These are phyloP conservation scores for Taenaris catops DNA, from an alignment of 2,888 invertebrate genomes.

Conservation along the genomic window DNA sequence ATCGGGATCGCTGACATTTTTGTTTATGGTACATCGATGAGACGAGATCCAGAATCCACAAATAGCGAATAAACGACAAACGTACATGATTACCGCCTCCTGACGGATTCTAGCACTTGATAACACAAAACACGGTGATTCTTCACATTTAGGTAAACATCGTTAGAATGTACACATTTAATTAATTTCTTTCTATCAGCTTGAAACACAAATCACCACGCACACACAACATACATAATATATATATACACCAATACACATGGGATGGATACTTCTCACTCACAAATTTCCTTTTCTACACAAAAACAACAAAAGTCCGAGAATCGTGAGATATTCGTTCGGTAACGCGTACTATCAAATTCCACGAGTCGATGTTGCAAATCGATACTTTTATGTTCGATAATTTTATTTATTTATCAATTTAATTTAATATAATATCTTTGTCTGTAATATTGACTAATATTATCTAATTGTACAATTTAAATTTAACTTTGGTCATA, in stretches of 20 bases:
- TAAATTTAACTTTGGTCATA: too few relatives aligned
- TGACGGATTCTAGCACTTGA: constrained; percentile 76
- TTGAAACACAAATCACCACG: constrained; percentile 80
- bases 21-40: constrained; percentile 78
- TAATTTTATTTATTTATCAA: too few relatives aligned
- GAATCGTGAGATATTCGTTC: constrained; percentile 34
- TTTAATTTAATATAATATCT: too few relatives aligned
- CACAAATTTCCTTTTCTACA: constrained; percentile 39
- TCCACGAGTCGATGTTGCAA: neutral
- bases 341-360: constrained; percentile 25
- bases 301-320: constrained; percentile 40
- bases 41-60: constrained; percentile 76
- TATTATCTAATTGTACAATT: too few relatives aligned
- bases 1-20: constrained; percentile 81
- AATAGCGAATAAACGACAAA: constrained; percentile 76
- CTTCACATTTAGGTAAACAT: constrained; percentile 75
- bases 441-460: too few relatives aligned
- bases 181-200: constrained; percentile 77
- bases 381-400: constrained; percentile 3
- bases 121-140: constrained; percentile 71
- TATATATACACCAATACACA: constrained; percentile 54
- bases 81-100: constrained; percentile 78
- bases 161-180: constrained; percentile 69
- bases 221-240: constrained; percentile 74
- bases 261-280: constrained; percentile 38